phyloP scores from a whole-genome alignment of 2,113 vertebrate genomes.

The Cynoglossus semilaevis region DNA sequence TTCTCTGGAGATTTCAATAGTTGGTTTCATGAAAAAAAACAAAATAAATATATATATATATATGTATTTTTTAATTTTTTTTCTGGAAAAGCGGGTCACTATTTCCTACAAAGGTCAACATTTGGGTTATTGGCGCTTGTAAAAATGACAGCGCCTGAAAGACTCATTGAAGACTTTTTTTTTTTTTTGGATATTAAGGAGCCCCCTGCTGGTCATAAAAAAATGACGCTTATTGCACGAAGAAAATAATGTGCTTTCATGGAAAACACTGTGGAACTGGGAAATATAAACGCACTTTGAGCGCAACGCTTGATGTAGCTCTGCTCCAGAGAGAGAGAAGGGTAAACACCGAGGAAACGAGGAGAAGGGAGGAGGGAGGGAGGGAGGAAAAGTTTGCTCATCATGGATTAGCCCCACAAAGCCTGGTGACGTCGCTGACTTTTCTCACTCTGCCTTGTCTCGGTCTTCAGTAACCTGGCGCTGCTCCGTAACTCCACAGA shows the following conservation, averaged over 20 bases:
- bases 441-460: slow-evolving; percentile 3
- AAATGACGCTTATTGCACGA: neutral
- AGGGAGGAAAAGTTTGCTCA: slow-evolving; percentile 35
- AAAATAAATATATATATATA: too few relatives aligned
- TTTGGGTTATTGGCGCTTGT: too few relatives aligned
- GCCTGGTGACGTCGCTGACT: slow-evolving; percentile 31
- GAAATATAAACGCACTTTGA: slow-evolving; percentile 29
- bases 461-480: slow-evolving; percentile 34
- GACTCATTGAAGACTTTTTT: neutral
- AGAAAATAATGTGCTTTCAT: slow-evolving; percentile 32
- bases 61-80: too few relatives aligned
- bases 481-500: neutral
- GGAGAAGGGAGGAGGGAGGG: neutral
- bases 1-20: too few relatives aligned
- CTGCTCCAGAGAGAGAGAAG: neutral
- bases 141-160: too few relatives aligned
- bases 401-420: slow-evolving; percentile 10
- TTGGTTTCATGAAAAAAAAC: too few relatives aligned
- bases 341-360: too few relatives aligned
- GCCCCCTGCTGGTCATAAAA: slow-evolving; percentile 55
- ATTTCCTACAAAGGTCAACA: too few relatives aligned
- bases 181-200: slow-evolving; percentile 25
- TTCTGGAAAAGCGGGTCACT: too few relatives aligned
- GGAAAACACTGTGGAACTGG: slow-evolving; percentile 53
- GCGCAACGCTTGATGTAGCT: slow-evolving; percentile 25